Percentiles rank a stretch among this genome's conserved stretches.
Conservation (phyloP, 2,113 vertebrate species). For the Columbina picui region DNA sequence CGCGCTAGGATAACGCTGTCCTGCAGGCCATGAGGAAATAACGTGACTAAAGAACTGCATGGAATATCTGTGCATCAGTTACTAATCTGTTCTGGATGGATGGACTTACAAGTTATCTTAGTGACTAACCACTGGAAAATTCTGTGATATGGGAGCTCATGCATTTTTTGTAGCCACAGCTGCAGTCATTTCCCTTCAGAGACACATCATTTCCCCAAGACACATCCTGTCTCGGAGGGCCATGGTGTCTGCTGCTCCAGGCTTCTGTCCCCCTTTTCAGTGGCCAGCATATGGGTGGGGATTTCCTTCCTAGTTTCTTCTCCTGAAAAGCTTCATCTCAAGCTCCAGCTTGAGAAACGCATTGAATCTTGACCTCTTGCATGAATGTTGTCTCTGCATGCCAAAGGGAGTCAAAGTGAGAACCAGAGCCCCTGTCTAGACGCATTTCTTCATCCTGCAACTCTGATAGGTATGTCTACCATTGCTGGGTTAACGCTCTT, state of each 20-base stretch:
- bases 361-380: conserved; percentile 71
- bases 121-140: conserved; percentile 77
- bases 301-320: conserved; percentile 75
- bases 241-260: conserved; percentile 55
- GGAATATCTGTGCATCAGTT: conserved; percentile 66
- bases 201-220: conserved; percentile 72
- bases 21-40: conserved; percentile 2
- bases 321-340: conserved; percentile 58
- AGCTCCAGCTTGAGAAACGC: conserved; percentile 57
- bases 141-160: conserved; percentile 67
- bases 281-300: conserved; percentile 57
- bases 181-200: conserved; percentile 79
- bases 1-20: neutral
- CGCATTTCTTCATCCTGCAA: conserved; percentile 31
- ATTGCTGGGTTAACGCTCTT: neutral
- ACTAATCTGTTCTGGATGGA: conserved; percentile 74
- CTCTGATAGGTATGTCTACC: neutral
- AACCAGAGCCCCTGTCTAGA: conserved; percentile 41
- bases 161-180: conserved; percentile 52
- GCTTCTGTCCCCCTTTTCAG: conserved; percentile 30
- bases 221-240: conserved; percentile 75
- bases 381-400: conserved; percentile 53
- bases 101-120: conserved; percentile 74
- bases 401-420: conserved; percentile 43
- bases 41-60: neutral